These are phyloP conservation scores for Scolopax mira DNA, from an alignment of 2,113 vertebrate species.

Conservation along the genomic window DNA sequence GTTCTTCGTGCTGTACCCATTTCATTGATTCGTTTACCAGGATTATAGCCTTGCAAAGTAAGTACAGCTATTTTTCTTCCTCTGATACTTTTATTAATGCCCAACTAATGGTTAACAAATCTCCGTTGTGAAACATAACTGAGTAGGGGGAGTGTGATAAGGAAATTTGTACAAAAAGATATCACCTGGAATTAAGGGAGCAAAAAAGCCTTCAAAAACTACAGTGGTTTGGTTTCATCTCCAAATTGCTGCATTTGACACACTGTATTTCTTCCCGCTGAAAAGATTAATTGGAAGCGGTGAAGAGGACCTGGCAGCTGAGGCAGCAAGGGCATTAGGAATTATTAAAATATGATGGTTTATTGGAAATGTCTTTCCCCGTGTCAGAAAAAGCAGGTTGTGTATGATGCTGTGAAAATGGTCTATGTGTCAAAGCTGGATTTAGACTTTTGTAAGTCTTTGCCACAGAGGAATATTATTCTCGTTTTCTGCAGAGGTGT, in stretches of 20 bases:
- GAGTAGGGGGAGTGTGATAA: neutral
- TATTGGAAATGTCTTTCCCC: neutral
- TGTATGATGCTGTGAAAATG: neutral
- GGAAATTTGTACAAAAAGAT: neutral
- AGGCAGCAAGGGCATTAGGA: neutral
- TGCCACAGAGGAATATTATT: neutral
- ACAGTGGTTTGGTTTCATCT: neutral
- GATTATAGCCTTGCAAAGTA: slow-evolving; percentile 62
- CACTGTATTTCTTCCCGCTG: neutral
- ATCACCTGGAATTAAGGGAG: neutral
- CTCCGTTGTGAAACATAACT: neutral
- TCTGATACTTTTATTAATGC: neutral
- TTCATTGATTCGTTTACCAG: neutral
- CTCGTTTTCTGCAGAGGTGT: neutral
- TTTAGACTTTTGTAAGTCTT: neutral
- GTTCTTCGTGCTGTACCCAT: neutral
- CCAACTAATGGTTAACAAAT: neutral
- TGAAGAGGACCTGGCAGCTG: neutral
- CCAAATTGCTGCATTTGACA: neutral
- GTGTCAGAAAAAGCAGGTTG: neutral
- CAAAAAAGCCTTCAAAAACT: neutral
- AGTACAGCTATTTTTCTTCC: slow-evolving; percentile 27
- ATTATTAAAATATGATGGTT: neutral
- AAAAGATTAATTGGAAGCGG: neutral
- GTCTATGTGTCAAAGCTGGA: neutral